Evolutionary conservation across 2,113 vertebrate genomes (phyloP).

Genomic region (Heptranchias perlo): DNA sequence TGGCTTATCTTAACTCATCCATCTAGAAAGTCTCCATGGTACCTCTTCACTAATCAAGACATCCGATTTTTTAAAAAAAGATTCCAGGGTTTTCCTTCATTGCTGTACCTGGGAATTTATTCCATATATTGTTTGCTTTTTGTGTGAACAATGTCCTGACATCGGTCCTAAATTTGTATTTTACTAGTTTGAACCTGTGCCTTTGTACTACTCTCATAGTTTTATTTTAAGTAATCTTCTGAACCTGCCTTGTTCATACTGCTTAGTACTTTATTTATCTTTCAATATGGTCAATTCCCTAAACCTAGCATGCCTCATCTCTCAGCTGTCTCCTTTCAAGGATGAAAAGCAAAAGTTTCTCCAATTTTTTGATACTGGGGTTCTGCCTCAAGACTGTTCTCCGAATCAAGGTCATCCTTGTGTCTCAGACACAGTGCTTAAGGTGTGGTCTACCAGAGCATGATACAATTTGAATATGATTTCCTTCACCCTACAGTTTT

Average conservation of each 20-base stretch:
- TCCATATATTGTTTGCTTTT: neutral
- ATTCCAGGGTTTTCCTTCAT: neutral
- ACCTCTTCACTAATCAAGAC: neutral
- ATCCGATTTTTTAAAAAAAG: neutral
- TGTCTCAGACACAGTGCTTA: neutral
- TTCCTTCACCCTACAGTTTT: neutral
- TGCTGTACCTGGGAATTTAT: neutral
- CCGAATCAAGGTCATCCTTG: neutral
- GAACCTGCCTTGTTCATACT: neutral
- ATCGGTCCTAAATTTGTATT: neutral
- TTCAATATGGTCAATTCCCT: neutral
- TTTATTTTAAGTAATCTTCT: neutral
- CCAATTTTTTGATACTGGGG: neutral
- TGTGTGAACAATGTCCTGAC: neutral
- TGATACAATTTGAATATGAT: neutral
- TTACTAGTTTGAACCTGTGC: neutral
- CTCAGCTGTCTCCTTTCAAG: neutral
- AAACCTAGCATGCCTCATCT: neutral
- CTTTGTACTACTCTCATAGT: neutral
- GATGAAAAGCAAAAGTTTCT: too few species aligned
- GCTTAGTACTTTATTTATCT: neutral
- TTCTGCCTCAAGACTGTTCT: neutral
- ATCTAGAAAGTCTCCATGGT: neutral
- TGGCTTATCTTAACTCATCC: neutral
- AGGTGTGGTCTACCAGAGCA: neutral